These are phyloP conservation scores for Malurus melanocephalus DNA, from an alignment of 2,113 vertebrate genomes.

Conservation along the genomic window DNA sequence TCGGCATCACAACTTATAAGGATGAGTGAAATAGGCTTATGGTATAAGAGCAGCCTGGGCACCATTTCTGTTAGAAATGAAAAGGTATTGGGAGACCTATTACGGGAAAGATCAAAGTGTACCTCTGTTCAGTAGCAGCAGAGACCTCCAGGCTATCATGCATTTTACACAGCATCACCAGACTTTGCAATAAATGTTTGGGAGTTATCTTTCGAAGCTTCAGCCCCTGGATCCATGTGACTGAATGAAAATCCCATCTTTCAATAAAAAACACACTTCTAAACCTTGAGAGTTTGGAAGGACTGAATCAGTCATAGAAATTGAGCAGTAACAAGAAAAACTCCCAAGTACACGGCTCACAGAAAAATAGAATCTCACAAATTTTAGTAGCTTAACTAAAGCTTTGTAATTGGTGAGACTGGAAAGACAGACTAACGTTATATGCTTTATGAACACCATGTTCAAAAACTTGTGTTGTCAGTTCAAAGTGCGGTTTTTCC, in stretches of 20 bases:
- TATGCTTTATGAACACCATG: neutral
- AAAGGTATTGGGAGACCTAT: constrained; percentile 40
- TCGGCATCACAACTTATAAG: neutral
- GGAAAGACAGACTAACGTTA: neutral
- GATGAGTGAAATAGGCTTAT: constrained; percentile 19
- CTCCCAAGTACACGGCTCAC: neutral
- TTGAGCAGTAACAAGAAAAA: neutral
- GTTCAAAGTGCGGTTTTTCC: neutral
- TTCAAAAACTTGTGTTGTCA: neutral
- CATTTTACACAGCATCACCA: neutral
- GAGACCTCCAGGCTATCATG: constrained; percentile 1
- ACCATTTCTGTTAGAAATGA: constrained; percentile 24
- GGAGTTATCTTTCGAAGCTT: neutral
- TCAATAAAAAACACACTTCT: neutral
- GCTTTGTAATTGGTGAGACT: neutral
- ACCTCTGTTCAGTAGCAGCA: neutral
- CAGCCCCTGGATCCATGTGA: neutral
- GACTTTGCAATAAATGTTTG: neutral
- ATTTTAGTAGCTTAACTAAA: neutral
- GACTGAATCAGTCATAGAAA: neutral
- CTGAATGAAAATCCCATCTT: neutral
- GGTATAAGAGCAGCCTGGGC: neutral
- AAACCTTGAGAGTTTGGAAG: neutral
- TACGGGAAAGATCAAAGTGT: constrained; percentile 21
- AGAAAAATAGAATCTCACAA: neutral